A percentile compares a stretch with the other conserved stretches of the same genome.
Evolutionary conservation across 2,888 invertebrate genomes (phyloP).

Genomic region (Agriopis leucophaearia): DNA sequence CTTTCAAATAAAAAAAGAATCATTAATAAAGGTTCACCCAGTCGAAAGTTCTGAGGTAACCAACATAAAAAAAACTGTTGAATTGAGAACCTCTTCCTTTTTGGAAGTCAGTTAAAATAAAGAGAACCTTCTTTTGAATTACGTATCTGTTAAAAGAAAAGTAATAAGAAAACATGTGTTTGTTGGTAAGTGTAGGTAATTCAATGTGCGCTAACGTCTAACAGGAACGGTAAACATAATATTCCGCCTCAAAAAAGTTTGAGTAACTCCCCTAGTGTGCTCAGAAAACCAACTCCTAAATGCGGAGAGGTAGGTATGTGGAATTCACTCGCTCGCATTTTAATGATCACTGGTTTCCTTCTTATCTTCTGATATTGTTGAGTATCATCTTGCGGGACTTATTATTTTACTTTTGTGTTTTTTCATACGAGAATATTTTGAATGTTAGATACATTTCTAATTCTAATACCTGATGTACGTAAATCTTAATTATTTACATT

Average conservation of each 20-base stretch:
- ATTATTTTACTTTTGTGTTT: background rate
- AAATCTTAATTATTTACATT: too few relatives aligned
- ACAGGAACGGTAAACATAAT: background rate
- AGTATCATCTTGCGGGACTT: background rate
- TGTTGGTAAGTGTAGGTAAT: background rate
- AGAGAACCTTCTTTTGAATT: too few relatives aligned
- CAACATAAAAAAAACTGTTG: too few relatives aligned
- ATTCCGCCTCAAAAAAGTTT: constrained; percentile 7
- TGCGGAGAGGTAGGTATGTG: background rate
- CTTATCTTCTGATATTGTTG: background rate
- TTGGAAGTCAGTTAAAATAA: too few relatives aligned
- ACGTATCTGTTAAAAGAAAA: too few relatives aligned
- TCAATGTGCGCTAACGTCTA: background rate
- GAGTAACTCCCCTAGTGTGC: background rate
- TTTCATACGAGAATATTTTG: background rate
- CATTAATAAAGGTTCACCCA: too few relatives aligned
- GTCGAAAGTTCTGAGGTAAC: too few relatives aligned
- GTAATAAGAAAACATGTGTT: too few relatives aligned
- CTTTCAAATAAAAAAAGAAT: too few relatives aligned
- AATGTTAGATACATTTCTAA: too few relatives aligned
- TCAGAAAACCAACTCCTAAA: constrained; percentile 1
- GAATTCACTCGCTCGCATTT: background rate
- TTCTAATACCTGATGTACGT: too few relatives aligned
- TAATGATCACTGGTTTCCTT: background rate
- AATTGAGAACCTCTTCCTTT: too few relatives aligned